Percentiles rank a stretch among this genome's conserved stretches.
Conservation (phyloP, 2,888 invertebrate genomes). For the Ptilodon capucinus region DNA sequence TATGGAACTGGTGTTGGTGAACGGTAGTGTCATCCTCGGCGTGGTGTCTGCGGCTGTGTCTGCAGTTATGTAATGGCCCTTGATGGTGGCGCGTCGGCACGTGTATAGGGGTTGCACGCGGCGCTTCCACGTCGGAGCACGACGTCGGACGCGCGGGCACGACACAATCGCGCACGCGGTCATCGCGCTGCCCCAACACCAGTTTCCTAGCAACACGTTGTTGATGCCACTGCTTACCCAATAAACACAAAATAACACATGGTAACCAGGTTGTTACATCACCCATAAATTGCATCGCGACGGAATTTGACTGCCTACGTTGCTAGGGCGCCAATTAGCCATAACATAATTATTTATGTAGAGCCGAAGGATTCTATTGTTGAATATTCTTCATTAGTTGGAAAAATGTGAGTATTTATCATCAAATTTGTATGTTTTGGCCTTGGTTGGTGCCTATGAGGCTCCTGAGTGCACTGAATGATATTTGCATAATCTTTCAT, state of each 20-base stretch:
- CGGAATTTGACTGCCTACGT: slow-evolving; percentile 51
- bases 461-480: too few relatives aligned
- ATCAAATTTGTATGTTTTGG: not conserved
- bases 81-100: slow-evolving; percentile 54
- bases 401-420: slow-evolving; percentile 39
- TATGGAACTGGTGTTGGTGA: slow-evolving; percentile 73
- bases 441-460: not conserved
- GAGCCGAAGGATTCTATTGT: slow-evolving; percentile 18
- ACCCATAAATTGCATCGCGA: slow-evolving; percentile 53
- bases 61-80: slow-evolving; percentile 75
- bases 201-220: slow-evolving; percentile 82
- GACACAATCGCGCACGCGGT: slow-evolving; percentile 57
- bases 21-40: slow-evolving; percentile 53
- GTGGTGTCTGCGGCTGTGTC: slow-evolving; percentile 51
- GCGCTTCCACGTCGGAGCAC: slow-evolving; percentile 69
- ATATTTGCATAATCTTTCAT: not conserved
- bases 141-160: slow-evolving; percentile 50
- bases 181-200: slow-evolving; percentile 51
- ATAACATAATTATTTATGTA: slow-evolving; percentile 50
- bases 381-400: slow-evolving; percentile 35
- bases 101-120: slow-evolving; percentile 70
- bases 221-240: slow-evolving; percentile 77
- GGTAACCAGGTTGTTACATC: slow-evolving; percentile 74
- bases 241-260: slow-evolving; percentile 79
- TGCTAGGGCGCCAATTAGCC: slow-evolving; percentile 56